Evolutionary conservation across 2,888 invertebrate genomes (phyloP).

Genomic region (Temnothorax ravouxi): DNA sequence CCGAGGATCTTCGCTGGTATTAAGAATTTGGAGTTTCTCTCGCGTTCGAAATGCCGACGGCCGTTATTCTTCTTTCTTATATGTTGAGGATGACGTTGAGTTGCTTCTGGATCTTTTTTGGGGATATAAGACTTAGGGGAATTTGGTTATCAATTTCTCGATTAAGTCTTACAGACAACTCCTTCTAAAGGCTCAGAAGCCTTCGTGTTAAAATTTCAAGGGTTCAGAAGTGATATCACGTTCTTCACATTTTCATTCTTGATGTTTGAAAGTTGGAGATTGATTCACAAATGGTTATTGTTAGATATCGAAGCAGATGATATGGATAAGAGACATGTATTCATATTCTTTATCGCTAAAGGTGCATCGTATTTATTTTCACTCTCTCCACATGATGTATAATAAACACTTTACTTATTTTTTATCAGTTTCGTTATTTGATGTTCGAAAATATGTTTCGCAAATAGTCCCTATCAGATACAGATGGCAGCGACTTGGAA

Average conservation of each 20-base stretch:
- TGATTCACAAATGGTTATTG: not conserved
- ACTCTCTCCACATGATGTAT: not conserved
- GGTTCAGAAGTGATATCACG: not conserved
- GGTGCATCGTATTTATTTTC: not conserved
- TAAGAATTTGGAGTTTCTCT: slow-evolving; percentile 38
- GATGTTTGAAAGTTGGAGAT: slow-evolving; percentile 1
- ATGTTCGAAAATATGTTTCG: not conserved
- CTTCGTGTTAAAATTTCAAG: not conserved
- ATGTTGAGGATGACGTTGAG: not conserved
- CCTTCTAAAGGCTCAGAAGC: not conserved
- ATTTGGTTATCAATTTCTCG: slow-evolving; percentile 7
- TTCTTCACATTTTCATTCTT: not conserved
- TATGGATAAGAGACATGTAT: not conserved
- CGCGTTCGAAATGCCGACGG: slow-evolving; percentile 17
- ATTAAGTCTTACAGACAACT: not conserved
- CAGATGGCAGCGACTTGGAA: not conserved
- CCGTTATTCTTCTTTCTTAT: slow-evolving; percentile 46
- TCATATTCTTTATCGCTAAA: slow-evolving; percentile 16
- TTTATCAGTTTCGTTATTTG: slow-evolving; percentile 3
- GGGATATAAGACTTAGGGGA: not conserved
- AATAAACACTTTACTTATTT: not conserved
- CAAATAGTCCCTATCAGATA: not conserved
- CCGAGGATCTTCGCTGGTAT: slow-evolving; percentile 51
- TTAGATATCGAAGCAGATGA: slow-evolving; percentile 3
- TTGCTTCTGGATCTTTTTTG: not conserved